Evolutionary conservation across 2,888 invertebrate species (phyloP).

Genomic region (Pyrrhia umbra): DNA sequence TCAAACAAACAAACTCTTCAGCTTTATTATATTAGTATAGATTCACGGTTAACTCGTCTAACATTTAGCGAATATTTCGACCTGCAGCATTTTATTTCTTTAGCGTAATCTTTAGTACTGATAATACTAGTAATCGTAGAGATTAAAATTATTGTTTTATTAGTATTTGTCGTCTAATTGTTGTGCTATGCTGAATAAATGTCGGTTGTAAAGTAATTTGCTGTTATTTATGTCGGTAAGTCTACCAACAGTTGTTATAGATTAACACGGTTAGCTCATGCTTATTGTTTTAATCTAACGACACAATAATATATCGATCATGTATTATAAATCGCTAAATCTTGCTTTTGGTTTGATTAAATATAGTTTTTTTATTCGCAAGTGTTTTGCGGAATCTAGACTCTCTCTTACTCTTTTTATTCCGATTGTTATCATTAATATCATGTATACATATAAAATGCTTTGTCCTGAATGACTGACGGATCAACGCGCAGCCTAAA

Average conservation of each 20-base stretch:
- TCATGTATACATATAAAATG: too few species aligned
- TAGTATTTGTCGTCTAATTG: neutral
- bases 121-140: neutral
- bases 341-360: too few species aligned
- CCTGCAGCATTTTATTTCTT: neutral
- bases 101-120: neutral
- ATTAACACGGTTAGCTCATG: neutral
- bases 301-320: neutral
- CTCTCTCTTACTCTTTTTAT: too few species aligned
- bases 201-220: neutral
- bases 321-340: too few species aligned
- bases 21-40: too few species aligned
- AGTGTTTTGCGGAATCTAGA: too few species aligned
- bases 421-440: too few species aligned
- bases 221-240: neutral
- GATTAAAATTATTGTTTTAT: slow-evolving; percentile 1
- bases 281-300: too few species aligned
- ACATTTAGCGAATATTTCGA: neutral
- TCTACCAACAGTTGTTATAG: neutral
- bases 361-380: too few species aligned
- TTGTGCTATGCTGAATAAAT: neutral
- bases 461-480: too few species aligned
- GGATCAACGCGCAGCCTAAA: too few species aligned
- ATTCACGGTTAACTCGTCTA: neutral
- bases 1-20: too few species aligned